Conservation (phyloP, 1,140 invertebrate species). For the Hesperophylax magnus region DNA sequence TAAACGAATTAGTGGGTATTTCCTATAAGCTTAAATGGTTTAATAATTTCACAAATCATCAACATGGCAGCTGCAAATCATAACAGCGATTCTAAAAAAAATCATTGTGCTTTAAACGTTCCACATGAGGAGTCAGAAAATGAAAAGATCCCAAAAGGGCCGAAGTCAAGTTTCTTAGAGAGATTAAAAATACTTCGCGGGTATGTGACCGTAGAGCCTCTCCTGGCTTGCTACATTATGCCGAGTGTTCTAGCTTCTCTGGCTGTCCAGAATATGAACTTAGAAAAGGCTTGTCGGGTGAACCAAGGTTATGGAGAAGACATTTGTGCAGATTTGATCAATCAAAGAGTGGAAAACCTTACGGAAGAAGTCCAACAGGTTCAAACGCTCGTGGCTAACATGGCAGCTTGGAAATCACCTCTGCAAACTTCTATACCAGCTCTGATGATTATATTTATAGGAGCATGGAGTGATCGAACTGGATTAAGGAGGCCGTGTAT, state of each 20-base stretch:
- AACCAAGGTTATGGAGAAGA: slow-evolving; percentile 68
- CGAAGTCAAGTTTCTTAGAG: background rate
- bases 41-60: background rate
- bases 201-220: slow-evolving; percentile 71
- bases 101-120: background rate
- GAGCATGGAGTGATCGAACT: slow-evolving; percentile 75
- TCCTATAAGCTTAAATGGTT: background rate
- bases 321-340: slow-evolving; percentile 70
- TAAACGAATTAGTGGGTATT: too few species aligned
- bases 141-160: background rate
- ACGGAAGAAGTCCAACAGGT: slow-evolving; percentile 68
- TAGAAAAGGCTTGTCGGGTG: slow-evolving; percentile 75
- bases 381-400: slow-evolving; percentile 70
- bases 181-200: background rate
- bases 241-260: slow-evolving; percentile 69
- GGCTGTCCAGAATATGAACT: slow-evolving; percentile 72
- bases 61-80: background rate
- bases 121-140: background rate
- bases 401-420: slow-evolving; percentile 71
- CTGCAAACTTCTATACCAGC: slow-evolving; percentile 72
- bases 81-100: slow-evolving; percentile 2
- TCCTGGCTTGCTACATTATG: slow-evolving; percentile 70
- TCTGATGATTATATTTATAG: slow-evolving; percentile 72
- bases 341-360: slow-evolving; percentile 63
- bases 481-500: slow-evolving; percentile 74